phyloP scores from a whole-genome alignment of 2,797 vertebrate genomes.

The Coracias cyanogaster region DNA sequence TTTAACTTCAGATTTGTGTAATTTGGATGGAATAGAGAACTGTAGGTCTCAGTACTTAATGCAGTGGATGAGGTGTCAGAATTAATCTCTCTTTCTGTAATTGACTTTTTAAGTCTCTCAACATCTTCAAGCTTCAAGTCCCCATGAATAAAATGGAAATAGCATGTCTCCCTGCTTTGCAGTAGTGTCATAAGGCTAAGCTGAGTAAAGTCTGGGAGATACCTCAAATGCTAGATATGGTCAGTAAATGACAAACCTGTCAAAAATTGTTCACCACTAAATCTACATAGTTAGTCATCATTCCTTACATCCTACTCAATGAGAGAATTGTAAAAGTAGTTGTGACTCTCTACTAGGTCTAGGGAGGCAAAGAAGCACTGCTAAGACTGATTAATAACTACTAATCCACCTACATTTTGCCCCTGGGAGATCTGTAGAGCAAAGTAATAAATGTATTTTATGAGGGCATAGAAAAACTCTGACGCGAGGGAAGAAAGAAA shows the following conservation, averaged over 20 bases:
- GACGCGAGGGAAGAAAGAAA: conserved; percentile 1
- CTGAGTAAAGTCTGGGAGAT: neutral
- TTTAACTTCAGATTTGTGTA: conserved; percentile 33
- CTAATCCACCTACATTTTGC: conserved; percentile 41
- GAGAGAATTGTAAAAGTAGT: conserved; percentile 1
- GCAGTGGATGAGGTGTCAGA: conserved; percentile 12
- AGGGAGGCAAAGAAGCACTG: conserved; percentile 33
- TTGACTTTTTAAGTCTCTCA: conserved; percentile 40
- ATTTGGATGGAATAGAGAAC: conserved; percentile 21
- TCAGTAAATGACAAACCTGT: conserved; percentile 36
- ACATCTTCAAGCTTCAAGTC: conserved; percentile 3
- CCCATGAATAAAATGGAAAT: neutral
- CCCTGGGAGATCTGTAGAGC: conserved; percentile 4
- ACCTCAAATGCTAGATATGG: neutral
- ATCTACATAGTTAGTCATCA: conserved; percentile 43
- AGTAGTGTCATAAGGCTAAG: neutral
- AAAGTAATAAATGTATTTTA: conserved; percentile 14
- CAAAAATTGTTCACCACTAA: conserved; percentile 36
- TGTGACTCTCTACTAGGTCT: conserved; percentile 24
- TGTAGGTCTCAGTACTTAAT: conserved; percentile 19
- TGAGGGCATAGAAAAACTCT: neutral
- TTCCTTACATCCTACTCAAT: conserved; percentile 45
- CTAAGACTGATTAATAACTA: conserved; percentile 39
- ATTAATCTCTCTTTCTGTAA: conserved; percentile 47
- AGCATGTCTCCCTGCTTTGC: neutral